These are phyloP conservation scores for Apantesis nais DNA, from an alignment of 2,888 invertebrate genomes.

Conservation along the genomic window DNA sequence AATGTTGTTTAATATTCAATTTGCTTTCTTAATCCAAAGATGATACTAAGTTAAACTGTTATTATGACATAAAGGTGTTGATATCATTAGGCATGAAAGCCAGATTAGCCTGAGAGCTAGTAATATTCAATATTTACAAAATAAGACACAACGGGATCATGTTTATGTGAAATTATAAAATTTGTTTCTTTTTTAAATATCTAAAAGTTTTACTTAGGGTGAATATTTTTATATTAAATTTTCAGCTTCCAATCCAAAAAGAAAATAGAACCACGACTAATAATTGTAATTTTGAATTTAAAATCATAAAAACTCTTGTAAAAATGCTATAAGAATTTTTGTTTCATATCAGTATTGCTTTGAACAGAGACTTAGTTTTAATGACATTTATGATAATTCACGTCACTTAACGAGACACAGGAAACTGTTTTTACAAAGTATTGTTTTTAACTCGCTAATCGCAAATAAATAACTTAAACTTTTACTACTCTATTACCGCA, in stretches of 20 bases:
- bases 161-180: not conserved
- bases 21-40: constrained; percentile 36
- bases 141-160: not conserved
- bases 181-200: not conserved
- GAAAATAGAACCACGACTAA: not conserved
- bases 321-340: not conserved
- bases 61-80: constrained; percentile 17
- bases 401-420: no score
- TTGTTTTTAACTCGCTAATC: not conserved
- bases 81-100: constrained; percentile 5
- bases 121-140: not conserved
- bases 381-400: not conserved
- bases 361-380: not conserved
- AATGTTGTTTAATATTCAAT: constrained; percentile 49
- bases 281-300: not conserved
- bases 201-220: not conserved
- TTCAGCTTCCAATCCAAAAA: no score
- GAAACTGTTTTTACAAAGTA: not conserved
- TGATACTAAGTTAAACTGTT: constrained; percentile 29
- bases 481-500: no score
- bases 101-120: not conserved
- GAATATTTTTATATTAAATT: not conserved
- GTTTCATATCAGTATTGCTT: not conserved
- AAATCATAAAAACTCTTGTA: not conserved
- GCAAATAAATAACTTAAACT: no score